Evolutionary conservation across 1,140 invertebrate genomes (phyloP), one percentile per base, ranked within the genome.

Genomic region (Papilio machaon): DNA sequence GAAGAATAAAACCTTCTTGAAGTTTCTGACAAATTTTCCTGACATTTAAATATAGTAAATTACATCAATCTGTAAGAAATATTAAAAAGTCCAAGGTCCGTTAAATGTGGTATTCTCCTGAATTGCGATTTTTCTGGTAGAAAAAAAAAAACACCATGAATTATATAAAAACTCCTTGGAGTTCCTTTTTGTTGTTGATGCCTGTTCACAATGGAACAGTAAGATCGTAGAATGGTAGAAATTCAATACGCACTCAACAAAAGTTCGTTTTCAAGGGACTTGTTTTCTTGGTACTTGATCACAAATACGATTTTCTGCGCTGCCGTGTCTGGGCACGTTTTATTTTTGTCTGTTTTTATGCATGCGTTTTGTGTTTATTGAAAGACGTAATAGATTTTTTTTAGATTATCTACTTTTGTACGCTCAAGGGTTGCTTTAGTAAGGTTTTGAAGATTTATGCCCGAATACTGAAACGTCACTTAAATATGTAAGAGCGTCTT

Each of bases 191-290:
- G 79, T 80, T 35, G 49, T 64, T 23, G n/a, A 23, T 81, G 78
- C 82, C 80, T 82, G 79, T 81, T 67, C 54, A 88, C 87, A 88
- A 86, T 85, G 79, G 84, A 23, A 35, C 74, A 54, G 43, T 23
- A 58, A 81, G 84, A 85, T 86, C 81, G 85, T 83, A 58, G 83
- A 85, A 85, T 86, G 83, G 86, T 82, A 89, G 87, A 87, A 90
- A 90, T 84, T 91, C 87, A 88, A 89, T 90, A 88, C 85, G 83
- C 80, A 85, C 83, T 86, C 80, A 78, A 84, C 82, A 82, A 80
- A 81, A 82, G 83, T 81, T 82, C 80, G 85, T 85, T 73, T 58
- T 58, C n/a, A 58, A 58, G 54, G 54, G 54, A 58, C 54, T 58
- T 58, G n/a, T 58, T 47, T 52, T n/a, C 38, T 47, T 60, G 2